Conservation (phyloP, 2,888 invertebrate genomes). For the Erebia epiphron region DNA sequence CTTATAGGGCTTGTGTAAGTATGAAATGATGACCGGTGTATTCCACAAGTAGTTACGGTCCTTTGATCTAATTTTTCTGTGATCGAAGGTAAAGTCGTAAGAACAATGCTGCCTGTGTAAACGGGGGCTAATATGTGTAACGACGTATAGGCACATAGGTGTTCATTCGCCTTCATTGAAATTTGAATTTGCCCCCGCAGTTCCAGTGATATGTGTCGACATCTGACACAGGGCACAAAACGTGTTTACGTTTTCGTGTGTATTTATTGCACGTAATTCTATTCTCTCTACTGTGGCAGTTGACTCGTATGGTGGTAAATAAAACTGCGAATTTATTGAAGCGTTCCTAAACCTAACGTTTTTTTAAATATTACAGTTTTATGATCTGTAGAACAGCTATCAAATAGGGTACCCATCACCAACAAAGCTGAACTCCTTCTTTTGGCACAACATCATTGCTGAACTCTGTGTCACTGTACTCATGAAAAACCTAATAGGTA, state of each 20-base stretch:
- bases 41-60: too few relatives aligned
- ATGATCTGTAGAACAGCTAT: too few relatives aligned
- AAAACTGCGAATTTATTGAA: not conserved
- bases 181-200: constrained; percentile 30
- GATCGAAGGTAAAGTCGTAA: too few relatives aligned
- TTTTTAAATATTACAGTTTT: not conserved
- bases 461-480: too few relatives aligned
- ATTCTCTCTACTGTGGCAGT: constrained; percentile 5
- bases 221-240: constrained; percentile 19
- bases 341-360: not conserved
- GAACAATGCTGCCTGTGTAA: too few relatives aligned
- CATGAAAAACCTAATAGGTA: too few relatives aligned
- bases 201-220: constrained; percentile 32
- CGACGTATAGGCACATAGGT: not conserved
- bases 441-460: too few relatives aligned
- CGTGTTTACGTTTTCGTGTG: constrained; percentile 22
- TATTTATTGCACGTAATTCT: constrained; percentile 11
- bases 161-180: constrained; percentile 28
- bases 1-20: too few relatives aligned
- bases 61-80: too few relatives aligned
- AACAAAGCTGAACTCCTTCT: too few relatives aligned
- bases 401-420: too few relatives aligned
- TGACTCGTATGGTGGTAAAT: not conserved
- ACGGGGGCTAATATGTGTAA: not conserved
- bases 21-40: too few relatives aligned